Conservation (phyloP, 2,888 invertebrate species). For the Gerosis bhagava region DNA sequence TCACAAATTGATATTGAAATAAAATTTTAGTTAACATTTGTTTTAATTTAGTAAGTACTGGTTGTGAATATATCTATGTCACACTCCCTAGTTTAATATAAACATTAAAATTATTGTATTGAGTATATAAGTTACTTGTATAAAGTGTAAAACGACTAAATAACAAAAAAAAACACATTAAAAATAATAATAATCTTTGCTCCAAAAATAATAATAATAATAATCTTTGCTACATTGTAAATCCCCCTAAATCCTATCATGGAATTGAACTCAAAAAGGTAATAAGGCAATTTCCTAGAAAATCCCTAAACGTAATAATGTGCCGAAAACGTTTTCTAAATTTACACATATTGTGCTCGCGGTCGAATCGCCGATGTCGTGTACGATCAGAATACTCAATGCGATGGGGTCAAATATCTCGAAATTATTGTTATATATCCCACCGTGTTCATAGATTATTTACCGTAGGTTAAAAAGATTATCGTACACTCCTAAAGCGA, state of each 20-base stretch:
- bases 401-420: slow-evolving; percentile 41
- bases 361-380: slow-evolving; percentile 66
- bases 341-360: slow-evolving; percentile 79
- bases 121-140: no score
- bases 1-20: no score
- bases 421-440: slow-evolving; percentile 20
- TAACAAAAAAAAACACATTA: no score
- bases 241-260: slow-evolving; percentile 68
- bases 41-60: no score
- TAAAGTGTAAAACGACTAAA: no score
- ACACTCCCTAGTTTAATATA: no score
- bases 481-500: slow-evolving; percentile 4
- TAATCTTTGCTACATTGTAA: no score
- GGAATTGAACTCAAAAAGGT: slow-evolving; percentile 74
- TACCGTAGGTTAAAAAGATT: slow-evolving; percentile 8
- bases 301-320: slow-evolving; percentile 80
- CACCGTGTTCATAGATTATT: slow-evolving; percentile 2
- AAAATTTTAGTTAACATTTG: no score
- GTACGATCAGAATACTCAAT: slow-evolving; percentile 74
- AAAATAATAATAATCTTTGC: no score
- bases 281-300: slow-evolving; percentile 80
- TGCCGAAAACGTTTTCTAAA: slow-evolving; percentile 78
- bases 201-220: no score
- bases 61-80: no score
- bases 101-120: no score